These are phyloP conservation scores for Morbakka virulenta DNA, from an alignment of 30 jellyfish, hydroid and myxozoan genomes.

Conservation along the genomic window DNA sequence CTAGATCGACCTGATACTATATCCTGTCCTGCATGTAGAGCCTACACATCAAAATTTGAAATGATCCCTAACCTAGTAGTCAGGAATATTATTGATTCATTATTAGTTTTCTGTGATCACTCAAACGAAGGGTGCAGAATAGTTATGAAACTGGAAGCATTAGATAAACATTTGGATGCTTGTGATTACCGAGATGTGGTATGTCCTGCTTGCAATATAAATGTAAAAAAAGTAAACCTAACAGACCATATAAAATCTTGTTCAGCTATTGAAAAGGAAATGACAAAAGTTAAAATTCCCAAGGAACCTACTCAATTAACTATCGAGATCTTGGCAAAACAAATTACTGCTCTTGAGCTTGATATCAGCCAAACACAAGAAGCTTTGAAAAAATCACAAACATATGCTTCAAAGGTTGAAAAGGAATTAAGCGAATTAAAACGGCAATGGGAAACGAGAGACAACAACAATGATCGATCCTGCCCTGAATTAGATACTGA, in stretches of 20 bases:
- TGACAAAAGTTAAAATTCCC: constrained; percentile 21
- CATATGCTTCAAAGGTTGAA: constrained; percentile 55
- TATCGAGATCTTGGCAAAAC: constrained; percentile 63
- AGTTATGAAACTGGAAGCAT: constrained; percentile 69
- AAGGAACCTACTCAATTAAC: constrained; percentile 37
- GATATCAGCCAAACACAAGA: constrained; percentile 66
- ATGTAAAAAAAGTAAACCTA: constrained; percentile 58
- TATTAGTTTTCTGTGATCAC: constrained; percentile 86
- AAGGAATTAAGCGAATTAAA: constrained; percentile 64
- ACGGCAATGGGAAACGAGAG: constrained; percentile 60
- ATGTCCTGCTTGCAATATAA: constrained; percentile 79
- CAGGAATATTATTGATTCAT: constrained; percentile 65
- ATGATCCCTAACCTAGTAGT: constrained; percentile 80
- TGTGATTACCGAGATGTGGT: constrained; percentile 84
- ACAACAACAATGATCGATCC: constrained; percentile 29
- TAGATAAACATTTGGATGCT: constrained; percentile 50
- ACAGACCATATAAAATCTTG: constrained; percentile 72
- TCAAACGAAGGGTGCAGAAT: constrained; percentile 76
- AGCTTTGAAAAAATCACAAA: constrained; percentile 61
- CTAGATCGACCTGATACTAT: constrained; percentile 79
- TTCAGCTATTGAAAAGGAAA: constrained; percentile 63
- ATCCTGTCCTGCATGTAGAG: constrained; percentile 89
- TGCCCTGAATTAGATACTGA: constrained; percentile 91
- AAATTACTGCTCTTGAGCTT: constrained; percentile 73
- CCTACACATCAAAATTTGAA: constrained; percentile 73